Evolutionary conservation across 2,797 vertebrate species (phyloP).

Genomic region (Chaenodraco wilsoni): DNA sequence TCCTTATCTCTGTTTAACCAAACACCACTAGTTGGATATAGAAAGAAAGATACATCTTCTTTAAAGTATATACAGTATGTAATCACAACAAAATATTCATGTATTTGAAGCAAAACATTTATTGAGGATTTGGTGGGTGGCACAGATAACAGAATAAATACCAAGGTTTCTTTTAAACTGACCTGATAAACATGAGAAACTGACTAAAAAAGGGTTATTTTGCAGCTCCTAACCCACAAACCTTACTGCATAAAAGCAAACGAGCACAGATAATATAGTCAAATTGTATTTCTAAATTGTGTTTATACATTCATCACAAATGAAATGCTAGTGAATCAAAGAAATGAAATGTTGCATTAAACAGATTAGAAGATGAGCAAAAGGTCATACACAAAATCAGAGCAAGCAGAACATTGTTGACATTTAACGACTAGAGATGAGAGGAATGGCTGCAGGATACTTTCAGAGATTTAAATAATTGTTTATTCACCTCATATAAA

Average conservation of each 20-base stretch:
- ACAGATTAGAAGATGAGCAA: slow-evolving; percentile 6
- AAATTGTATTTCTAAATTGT: slow-evolving; percentile 5
- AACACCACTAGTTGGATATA: background rate
- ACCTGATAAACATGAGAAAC: background rate
- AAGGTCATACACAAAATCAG: background rate
- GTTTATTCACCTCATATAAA: background rate
- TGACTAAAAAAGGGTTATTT: background rate
- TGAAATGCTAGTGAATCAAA: too few relatives aligned
- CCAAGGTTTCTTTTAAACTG: background rate
- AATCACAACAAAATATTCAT: background rate
- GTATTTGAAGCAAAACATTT: slow-evolving; percentile 5
- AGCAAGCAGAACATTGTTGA: background rate
- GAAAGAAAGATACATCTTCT: background rate
- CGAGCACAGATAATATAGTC: background rate
- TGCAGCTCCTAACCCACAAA: background rate
- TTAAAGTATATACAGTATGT: too few relatives aligned
- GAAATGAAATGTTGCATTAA: background rate
- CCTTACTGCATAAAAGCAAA: background rate
- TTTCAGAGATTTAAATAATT: background rate
- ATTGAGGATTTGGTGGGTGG: background rate
- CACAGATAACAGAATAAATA: background rate
- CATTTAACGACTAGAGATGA: background rate
- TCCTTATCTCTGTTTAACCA: background rate
- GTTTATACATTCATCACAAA: slow-evolving; percentile 6
- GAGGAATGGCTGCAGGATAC: too few relatives aligned